A percentile compares a stretch with the other conserved stretches of the same genome.
These are phyloP conservation scores for Cheilosia vulpina DNA, from an alignment of 2,888 invertebrate species.

Conservation along the genomic window DNA sequence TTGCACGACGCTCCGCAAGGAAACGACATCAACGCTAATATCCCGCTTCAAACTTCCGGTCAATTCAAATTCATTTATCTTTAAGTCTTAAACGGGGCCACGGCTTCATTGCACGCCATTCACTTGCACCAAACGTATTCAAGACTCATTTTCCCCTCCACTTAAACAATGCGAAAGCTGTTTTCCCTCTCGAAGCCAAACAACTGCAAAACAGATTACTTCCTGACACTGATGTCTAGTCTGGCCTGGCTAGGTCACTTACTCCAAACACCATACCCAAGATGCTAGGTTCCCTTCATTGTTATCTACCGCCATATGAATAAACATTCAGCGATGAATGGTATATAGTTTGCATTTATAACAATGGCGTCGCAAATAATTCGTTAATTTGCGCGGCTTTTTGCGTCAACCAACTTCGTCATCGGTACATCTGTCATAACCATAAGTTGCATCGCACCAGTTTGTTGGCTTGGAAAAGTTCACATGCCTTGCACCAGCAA, in stretches of 20 bases:
- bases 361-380: constrained; percentile 51
- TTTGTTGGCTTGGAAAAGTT: constrained; percentile 47
- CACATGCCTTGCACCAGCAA: constrained; percentile 45
- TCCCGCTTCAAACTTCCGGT: constrained; percentile 33
- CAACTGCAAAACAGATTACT: constrained; percentile 60
- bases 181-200: constrained; percentile 54
- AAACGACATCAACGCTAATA: constrained; percentile 1
- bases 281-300: constrained; percentile 21
- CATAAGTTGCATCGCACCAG: constrained; percentile 18
- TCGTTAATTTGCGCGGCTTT: constrained; percentile 40
- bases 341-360: constrained; percentile 53
- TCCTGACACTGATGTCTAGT: constrained; percentile 38
- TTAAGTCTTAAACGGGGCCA: constrained; percentile 17
- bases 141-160: constrained; percentile 11
- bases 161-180: constrained; percentile 51
- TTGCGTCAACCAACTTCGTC: constrained; percentile 50
- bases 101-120: constrained; percentile 11
- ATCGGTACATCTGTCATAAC: constrained; percentile 16
- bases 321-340: constrained; percentile 44
- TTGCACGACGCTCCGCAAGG: background rate
- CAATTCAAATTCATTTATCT: constrained; percentile 4
- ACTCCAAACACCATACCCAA: constrained; percentile 10
- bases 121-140: constrained; percentile 16
- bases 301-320: constrained; percentile 34
- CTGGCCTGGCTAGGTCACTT: constrained; percentile 33